Percentiles rank a stretch among this genome's conserved stretches.
Evolutionary conservation across 1,140 invertebrate species (phyloP).

Genomic region (Parasteatoda tepidariorum): DNA sequence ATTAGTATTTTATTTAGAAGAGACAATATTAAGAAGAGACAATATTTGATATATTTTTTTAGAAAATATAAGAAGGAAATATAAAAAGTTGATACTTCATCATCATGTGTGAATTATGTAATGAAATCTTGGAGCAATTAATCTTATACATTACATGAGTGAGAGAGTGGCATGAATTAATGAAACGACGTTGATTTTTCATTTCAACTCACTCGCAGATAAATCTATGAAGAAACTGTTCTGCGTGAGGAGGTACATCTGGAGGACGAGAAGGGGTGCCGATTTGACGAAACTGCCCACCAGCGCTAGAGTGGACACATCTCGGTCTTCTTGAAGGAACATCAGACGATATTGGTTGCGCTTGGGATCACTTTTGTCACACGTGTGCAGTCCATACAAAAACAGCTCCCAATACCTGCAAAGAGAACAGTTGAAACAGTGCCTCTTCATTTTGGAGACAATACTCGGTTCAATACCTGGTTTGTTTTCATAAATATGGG

Average conservation of each 20-base stretch:
- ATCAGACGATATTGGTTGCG: slow-evolving; percentile 54
- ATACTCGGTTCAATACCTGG: neutral
- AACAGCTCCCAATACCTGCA: slow-evolving; percentile 46
- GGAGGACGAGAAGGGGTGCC: slow-evolving; percentile 60
- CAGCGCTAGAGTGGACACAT: slow-evolving; percentile 62
- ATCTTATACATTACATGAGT: no score
- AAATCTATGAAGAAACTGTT: neutral
- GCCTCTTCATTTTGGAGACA: neutral
- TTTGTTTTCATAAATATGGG: neutral
- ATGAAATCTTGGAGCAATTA: no score
- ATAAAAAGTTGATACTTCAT: no score
- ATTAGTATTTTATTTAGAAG: no score
- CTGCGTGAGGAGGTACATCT: slow-evolving; percentile 61
- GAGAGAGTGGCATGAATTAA: no score
- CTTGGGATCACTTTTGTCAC: slow-evolving; percentile 17
- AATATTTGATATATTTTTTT: no score
- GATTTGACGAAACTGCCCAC: slow-evolving; percentile 63
- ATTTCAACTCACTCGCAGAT: slow-evolving; percentile 31
- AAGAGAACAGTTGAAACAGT: neutral
- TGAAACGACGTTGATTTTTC: no score
- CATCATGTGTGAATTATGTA: no score
- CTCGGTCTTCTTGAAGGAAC: slow-evolving; percentile 63
- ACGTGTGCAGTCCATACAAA: slow-evolving; percentile 30
- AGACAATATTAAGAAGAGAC: no score
- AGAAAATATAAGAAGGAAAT: no score